A percentile compares a stretch with the other conserved stretches of the same genome.
Conservation (phyloP, 2,797 vertebrate species). For the Parauchenoglanis punctatus region DNA sequence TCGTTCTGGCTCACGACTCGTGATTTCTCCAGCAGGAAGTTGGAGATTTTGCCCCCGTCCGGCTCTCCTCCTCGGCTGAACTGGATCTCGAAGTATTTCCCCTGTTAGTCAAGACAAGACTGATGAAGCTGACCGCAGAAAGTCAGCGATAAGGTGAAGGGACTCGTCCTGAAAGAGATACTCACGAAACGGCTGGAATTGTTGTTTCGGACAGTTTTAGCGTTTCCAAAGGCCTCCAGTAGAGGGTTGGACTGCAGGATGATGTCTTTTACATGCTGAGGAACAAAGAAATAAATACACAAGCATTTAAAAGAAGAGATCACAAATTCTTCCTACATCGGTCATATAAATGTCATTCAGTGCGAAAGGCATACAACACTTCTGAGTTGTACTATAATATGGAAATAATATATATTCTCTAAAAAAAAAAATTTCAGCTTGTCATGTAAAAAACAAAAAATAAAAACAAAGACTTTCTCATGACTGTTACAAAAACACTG, state of each 20-base stretch:
- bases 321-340: not conserved
- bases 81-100: constrained; percentile 98
- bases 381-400: no score
- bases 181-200: constrained; percentile 98
- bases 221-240: constrained; percentile 95
- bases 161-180: constrained; percentile 48
- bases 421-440: no score
- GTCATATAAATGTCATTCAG: not conserved
- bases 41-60: constrained; percentile 94
- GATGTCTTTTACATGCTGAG: constrained; percentile 96
- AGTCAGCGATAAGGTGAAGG: not conserved
- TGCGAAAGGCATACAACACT: not conserved
- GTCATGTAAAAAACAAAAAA: not conserved
- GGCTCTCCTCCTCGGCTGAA: constrained; percentile 96
- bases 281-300: constrained; percentile 42
- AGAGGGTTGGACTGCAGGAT: constrained; percentile 96
- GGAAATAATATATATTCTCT: not conserved
- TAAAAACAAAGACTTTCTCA: not conserved
- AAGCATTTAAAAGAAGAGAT: not conserved
- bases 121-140: not conserved
- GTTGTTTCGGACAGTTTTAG: constrained; percentile 97
- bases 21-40: constrained; percentile 96
- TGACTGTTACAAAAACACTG: not conserved
- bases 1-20: constrained; percentile 95
- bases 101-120: constrained; percentile 69